Conservation (phyloP, 1,140 invertebrate genomes). For the Colletes gigas region DNA sequence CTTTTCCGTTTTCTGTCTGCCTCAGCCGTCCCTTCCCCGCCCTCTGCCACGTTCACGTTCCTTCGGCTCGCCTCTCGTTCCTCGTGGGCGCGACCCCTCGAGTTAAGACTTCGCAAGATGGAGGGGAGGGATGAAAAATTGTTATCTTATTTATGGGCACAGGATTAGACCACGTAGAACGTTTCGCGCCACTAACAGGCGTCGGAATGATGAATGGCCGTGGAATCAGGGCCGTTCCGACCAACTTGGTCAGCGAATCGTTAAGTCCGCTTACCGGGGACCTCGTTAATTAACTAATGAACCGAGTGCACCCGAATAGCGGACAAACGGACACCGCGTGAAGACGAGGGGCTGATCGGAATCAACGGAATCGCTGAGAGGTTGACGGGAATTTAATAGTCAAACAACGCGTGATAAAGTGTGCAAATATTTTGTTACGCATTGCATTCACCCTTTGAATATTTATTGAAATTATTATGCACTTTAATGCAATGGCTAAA, state of each 20-base stretch:
- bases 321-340: not conserved
- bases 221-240: constrained; percentile 26
- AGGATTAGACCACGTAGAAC: constrained; percentile 68
- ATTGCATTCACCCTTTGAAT: too few species aligned
- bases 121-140: constrained; percentile 72
- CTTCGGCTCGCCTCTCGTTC: constrained; percentile 40
- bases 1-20: constrained; percentile 70
- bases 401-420: too few species aligned
- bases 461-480: too few species aligned
- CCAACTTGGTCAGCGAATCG: constrained; percentile 30
- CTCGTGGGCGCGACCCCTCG: constrained; percentile 52
- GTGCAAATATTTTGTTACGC: not conserved
- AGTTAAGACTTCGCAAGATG: constrained; percentile 28
- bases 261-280: constrained; percentile 16
- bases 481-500: too few species aligned
- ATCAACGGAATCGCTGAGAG: constrained; percentile 1
- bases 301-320: constrained; percentile 34
- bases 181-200: constrained; percentile 68
- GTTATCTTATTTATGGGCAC: constrained; percentile 77
- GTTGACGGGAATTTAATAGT: constrained; percentile 25
- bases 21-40: constrained; percentile 33
- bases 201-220: constrained; percentile 68
- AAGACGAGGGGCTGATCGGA: constrained; percentile 21
- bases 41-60: constrained; percentile 17
- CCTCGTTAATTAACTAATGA: constrained; percentile 65